Base-by-base conservation (phyloP, 2,888 invertebrate species). In the Pristionchus entomophagus region DNA sequence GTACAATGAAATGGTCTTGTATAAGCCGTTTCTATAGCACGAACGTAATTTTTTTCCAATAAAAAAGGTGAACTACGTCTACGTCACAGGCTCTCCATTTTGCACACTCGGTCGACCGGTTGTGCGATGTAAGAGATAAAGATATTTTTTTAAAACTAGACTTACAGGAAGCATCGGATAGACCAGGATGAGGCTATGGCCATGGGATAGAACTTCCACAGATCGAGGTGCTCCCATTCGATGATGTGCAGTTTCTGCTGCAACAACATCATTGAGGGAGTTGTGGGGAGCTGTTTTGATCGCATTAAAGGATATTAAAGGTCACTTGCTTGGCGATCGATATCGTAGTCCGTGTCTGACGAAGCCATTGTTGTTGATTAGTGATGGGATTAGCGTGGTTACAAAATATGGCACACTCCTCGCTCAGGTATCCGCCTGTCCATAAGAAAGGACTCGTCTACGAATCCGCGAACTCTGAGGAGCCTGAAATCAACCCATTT, bases 171-270 rank as follows among this genome's bases (percentile, higher is more conserved):
- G 77, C 91, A 91, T 56, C 91, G 87, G 29, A 91, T 90, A 19
- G 89, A 88, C 91, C 91, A 91, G 8, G 91, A 91, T 29, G 88
- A 88, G 59, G 89, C 87, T 49, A 91, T 84, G 0, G 91, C 91
- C 87, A 90, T 84, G n/a, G 91, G 91, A 80, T 90, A 91, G 87
- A 92, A 93, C 86, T 90, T 90, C 86, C 88, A 91, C 29, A 93
- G 88, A 84, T 93, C 89, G 81, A 93, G 87, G 82, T 93, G 93
- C 65, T 92, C 90, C 93, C 93, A 93, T 89, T 92, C 91, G 32
- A 93, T 92, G 29, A 93, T 90, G 77, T 90, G 88, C 49, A 93
- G 86, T 83, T 90, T 89, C 26, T 88, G 69, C 84, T 84, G 73
- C 78, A 85, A 69, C 38, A 69, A 19, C 38, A n/a, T n/a, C 38